Percentiles rank a stretch among this genome's conserved stretches.
phyloP scores from a whole-genome alignment of 2,888 invertebrate genomes.

The Scaptomyza caliginosa region DNA sequence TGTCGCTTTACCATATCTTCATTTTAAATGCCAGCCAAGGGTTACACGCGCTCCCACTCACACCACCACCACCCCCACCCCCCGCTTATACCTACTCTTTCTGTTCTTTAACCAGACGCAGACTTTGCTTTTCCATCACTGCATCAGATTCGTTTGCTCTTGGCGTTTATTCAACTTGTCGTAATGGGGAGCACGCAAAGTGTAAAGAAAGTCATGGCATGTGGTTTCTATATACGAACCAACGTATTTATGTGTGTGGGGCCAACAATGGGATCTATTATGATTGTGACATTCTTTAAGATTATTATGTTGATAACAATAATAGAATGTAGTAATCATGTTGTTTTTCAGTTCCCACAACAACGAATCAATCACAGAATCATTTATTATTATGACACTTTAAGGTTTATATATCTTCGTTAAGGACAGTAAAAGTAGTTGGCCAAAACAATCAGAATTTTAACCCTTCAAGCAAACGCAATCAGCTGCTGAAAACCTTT shows the following conservation, averaged over 20 bases:
- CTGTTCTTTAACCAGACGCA: conserved; percentile 16
- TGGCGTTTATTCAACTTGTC: conserved; percentile 31
- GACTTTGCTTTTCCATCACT: conserved; percentile 27
- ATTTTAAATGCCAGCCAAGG: conserved; percentile 42
- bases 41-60: conserved; percentile 11
- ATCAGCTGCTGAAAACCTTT: conserved; percentile 5
- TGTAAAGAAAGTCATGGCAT: conserved; percentile 17
- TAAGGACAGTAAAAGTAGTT: too few relatives aligned
- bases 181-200: not conserved
- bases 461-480: not conserved
- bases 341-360: not conserved
- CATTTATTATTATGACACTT: not conserved
- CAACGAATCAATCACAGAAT: conserved; percentile 1
- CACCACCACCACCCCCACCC: not conserved
- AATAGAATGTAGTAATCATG: conserved; percentile 1
- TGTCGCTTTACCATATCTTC: conserved; percentile 39
- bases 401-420: too few relatives aligned
- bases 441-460: conserved; percentile 7
- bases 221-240: conserved; percentile 13
- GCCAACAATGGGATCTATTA: conserved; percentile 30
- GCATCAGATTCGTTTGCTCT: conserved; percentile 20
- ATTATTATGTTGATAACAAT: conserved; percentile 26
- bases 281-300: conserved; percentile 34
- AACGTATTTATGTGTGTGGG: not conserved
- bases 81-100: not conserved